These are phyloP conservation scores for Sinocyclocheilus grahami DNA, from an alignment of 2,113 vertebrate genomes.

Conservation along the genomic window DNA sequence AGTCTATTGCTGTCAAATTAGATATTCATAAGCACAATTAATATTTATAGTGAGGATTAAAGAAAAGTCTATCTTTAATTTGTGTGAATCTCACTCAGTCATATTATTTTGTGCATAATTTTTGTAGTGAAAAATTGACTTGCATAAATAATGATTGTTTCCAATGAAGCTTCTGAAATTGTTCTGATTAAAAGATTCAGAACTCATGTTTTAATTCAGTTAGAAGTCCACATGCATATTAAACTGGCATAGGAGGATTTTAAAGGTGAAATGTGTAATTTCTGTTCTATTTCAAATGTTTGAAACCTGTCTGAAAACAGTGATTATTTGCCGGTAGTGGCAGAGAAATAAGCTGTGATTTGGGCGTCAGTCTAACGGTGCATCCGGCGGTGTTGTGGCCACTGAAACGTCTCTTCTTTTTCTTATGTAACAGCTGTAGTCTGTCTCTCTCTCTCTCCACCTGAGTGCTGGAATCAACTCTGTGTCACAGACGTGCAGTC, in stretches of 20 bases:
- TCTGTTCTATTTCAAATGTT: neutral
- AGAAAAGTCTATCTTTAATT: neutral
- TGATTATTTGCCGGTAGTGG: neutral
- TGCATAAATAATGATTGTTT: neutral
- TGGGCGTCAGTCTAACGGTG: neutral
- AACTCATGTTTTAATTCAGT: neutral
- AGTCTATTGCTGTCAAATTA: neutral
- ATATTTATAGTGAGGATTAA: neutral
- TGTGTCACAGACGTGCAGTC: slow-evolving; percentile 27
- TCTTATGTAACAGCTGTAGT: slow-evolving; percentile 52
- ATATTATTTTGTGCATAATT: neutral
- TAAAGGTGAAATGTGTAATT: neutral
- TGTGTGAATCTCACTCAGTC: neutral
- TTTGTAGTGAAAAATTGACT: neutral
- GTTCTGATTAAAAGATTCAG: neutral
- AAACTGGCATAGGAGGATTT: neutral
- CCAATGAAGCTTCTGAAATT: neutral
- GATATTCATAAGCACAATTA: neutral
- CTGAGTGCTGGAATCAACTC: slow-evolving; percentile 38
- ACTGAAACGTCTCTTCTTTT: slow-evolving; percentile 28
- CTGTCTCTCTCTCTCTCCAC: slow-evolving; percentile 29
- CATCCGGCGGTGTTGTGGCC: neutral
- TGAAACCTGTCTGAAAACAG: neutral
- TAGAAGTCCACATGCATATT: neutral
- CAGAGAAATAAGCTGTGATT: neutral